A percentile compares a stretch with the other conserved stretches of the same genome.
phyloP scores from a whole-genome alignment of 2,797 vertebrate genomes.

The Vultur gryphus region DNA sequence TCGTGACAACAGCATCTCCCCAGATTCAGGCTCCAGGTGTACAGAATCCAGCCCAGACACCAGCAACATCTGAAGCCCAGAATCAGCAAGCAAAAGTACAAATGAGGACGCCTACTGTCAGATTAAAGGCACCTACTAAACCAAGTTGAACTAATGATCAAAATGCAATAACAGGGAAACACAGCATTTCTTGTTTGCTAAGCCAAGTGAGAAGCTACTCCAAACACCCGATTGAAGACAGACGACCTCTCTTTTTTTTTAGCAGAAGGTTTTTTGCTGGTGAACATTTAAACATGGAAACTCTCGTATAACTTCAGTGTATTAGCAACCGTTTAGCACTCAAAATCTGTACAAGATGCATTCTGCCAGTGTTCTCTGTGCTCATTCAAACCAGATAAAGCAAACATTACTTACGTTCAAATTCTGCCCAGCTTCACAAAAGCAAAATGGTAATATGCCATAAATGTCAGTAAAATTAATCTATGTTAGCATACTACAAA shows the following conservation, averaged over 20 bases:
- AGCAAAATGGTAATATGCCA: not conserved
- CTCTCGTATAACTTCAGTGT: not conserved
- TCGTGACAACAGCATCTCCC: constrained; percentile 79
- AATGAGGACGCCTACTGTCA: constrained; percentile 78
- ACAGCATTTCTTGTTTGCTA: not conserved
- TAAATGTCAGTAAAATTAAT: not conserved
- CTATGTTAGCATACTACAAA: not conserved
- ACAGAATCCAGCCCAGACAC: constrained; percentile 83
- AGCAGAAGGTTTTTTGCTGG: not conserved
- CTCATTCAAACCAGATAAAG: not conserved
- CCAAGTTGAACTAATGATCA: constrained; percentile 70
- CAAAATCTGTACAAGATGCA: not conserved
- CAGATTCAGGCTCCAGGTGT: constrained; percentile 83
- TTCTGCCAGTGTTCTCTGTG: constrained; percentile 33
- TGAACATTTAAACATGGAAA: constrained; percentile 21
- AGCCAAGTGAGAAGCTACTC: constrained; percentile 1
- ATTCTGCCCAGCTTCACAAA: not conserved
- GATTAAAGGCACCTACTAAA: constrained; percentile 84
- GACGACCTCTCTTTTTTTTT: not conserved
- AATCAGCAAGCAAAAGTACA: constrained; percentile 80
- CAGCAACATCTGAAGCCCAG: constrained; percentile 67
- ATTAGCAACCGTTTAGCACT: not conserved
- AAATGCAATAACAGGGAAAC: not conserved
- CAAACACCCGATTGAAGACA: not conserved
- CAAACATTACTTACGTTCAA: not conserved